These are phyloP conservation scores for Brachyistius frenatus DNA, from an alignment of 2,113 vertebrate species.

Conservation along the genomic window DNA sequence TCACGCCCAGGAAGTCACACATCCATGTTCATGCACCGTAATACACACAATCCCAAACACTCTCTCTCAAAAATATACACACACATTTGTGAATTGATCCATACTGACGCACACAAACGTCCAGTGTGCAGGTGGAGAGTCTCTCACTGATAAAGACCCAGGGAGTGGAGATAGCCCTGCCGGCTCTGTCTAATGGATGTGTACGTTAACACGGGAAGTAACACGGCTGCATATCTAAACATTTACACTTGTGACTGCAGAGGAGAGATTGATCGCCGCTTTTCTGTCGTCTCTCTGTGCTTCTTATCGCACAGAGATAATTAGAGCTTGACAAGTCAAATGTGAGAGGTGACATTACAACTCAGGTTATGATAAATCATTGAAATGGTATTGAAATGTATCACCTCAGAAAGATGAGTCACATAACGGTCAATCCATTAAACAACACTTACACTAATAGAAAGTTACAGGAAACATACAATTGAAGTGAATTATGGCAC, in stretches of 20 bases:
- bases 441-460: neutral
- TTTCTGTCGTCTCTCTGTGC: conserved; percentile 24
- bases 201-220: conserved; percentile 72
- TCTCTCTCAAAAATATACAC: neutral
- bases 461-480: neutral
- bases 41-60: neutral
- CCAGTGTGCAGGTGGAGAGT: conserved; percentile 67
- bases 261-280: conserved; percentile 60
- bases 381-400: conserved; percentile 11
- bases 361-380: conserved; percentile 39
- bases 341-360: conserved; percentile 42
- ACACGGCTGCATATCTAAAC: conserved; percentile 73
- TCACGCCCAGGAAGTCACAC: conserved; percentile 26
- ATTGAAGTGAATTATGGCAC: neutral
- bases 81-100: conserved; percentile 14
- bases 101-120: conserved; percentile 1
- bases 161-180: conserved; percentile 35
- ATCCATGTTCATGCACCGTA: neutral
- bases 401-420: neutral
- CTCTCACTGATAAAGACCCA: conserved; percentile 71
- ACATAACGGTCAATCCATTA: conserved; percentile 1
- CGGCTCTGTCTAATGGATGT: conserved; percentile 53
- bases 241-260: conserved; percentile 64
- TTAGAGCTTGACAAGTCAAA: conserved; percentile 44
- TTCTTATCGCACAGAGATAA: conserved; percentile 62